Percentiles rank a stretch among this genome's conserved stretches.
Conservation (phyloP, 2,113 vertebrate species). For the Coturnix japonica region DNA sequence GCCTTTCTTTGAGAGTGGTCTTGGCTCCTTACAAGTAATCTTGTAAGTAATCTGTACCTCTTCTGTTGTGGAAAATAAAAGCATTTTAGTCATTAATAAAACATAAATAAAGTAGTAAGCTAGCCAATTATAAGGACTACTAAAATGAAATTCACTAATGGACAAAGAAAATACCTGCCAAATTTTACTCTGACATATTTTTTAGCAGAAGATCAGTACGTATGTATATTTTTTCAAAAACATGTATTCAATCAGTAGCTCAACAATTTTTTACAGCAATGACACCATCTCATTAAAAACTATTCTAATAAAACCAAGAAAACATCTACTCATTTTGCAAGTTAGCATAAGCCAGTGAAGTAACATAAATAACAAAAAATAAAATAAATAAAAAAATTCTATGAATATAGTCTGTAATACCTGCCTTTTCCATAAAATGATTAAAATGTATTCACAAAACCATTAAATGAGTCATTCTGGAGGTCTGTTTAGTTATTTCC, state of each 20-base stretch:
- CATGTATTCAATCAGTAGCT: neutral
- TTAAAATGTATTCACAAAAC: neutral
- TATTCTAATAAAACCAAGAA: neutral
- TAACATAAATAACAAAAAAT: neutral
- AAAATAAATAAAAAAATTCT: neutral
- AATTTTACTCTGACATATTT: neutral
- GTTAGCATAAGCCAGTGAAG: neutral
- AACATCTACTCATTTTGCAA: neutral
- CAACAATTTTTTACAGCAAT: neutral
- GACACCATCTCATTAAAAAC: neutral
- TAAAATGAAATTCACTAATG: constrained; percentile 18
- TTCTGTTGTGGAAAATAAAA: neutral
- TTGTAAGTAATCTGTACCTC: neutral
- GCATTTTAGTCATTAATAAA: neutral
- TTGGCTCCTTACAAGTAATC: neutral
- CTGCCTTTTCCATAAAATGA: neutral
- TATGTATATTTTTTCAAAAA: neutral
- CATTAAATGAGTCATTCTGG: neutral
- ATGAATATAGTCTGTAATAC: neutral
- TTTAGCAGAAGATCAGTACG: neutral
- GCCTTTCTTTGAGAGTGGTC: neutral
- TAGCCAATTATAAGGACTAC: neutral
- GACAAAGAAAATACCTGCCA: neutral
- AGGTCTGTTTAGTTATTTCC: neutral
- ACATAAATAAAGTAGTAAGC: neutral